Evolutionary conservation across 2,888 invertebrate genomes (phyloP), one percentile per base, ranked within the genome.

Genomic region (Andrena chrysosceles): DNA sequence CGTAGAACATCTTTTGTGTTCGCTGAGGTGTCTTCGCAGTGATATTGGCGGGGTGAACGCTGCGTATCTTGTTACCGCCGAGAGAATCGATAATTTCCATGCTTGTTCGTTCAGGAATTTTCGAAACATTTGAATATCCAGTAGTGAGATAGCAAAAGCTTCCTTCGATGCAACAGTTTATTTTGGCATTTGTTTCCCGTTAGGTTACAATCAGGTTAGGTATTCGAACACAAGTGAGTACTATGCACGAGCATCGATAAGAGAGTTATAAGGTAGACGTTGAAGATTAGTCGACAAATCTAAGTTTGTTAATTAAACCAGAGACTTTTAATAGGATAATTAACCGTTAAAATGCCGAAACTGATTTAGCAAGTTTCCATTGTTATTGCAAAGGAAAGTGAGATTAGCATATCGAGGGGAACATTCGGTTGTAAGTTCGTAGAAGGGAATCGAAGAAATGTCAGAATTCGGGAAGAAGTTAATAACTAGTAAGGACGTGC

Each of bases 401-500:
- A 3, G 23, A 35, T 16, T 0, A 3, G 72, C 13, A 20, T 8
- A 26, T 20, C 5, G 3, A 8, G 20, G n/a, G 20, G 5, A 35
- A 49, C 6, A 26, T 13, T 20, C 6, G 2, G 2, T 10, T 29
- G 23, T 31, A 31, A 56, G 16, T 42, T 33, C 7, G 31, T 16
- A 33, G n/a, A n/a, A 54, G 2, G 48, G 48, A 60, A 13, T 26
- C 20, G 26, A 5, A 0, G 67, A 72, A 52, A 82, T 82, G 82
- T 31, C 81, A 42, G 81, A 81, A 52, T 62, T 64, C 7, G 63
- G 49, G 10, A 48, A 67, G n/a, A 70, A 81, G 0, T 29, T 91
- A 16, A 89, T 90, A 42, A 83, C 89, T 13, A 89, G 87, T n/a
- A 90, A 91, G 68, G 92, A 92, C 60, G 85, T 92, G n/a, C 89